Conservation (phyloP, 2,888 invertebrate species). For the Phytoseiulus persimilis region DNA sequence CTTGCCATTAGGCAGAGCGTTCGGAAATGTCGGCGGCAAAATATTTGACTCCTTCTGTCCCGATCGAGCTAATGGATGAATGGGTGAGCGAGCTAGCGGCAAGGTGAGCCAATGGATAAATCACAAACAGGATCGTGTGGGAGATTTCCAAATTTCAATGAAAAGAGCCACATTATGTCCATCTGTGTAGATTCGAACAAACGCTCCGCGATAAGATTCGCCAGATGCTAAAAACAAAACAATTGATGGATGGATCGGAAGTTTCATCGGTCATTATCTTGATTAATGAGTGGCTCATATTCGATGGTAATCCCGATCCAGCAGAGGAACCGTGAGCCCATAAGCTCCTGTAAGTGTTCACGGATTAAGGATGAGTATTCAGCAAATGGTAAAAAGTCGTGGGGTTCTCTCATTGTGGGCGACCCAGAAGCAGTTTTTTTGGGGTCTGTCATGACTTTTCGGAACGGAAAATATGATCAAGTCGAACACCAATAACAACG, state of each 20-base stretch:
- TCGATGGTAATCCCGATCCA: background rate
- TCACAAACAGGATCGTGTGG: too few species aligned
- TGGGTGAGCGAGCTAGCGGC: background rate
- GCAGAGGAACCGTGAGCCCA: background rate
- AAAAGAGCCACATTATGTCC: too few species aligned
- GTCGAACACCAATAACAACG: background rate
- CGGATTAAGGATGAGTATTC: background rate
- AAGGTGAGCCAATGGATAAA: too few species aligned
- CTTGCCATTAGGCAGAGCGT: background rate
- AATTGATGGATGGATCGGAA: background rate
- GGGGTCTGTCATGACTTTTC: background rate
- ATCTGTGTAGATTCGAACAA: background rate
- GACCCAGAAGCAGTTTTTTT: background rate
- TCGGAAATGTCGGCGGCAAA: background rate
- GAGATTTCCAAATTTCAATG: too few species aligned
- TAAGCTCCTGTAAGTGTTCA: background rate
- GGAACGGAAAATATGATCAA: background rate
- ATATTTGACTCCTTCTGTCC: background rate
- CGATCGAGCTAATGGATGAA: background rate
- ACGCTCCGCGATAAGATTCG: too few species aligned
- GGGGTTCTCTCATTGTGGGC: background rate
- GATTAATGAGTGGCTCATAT: background rate
- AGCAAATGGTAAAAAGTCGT: background rate
- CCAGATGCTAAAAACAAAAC: background rate
- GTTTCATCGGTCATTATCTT: background rate